Evolutionary conservation across 2,888 invertebrate species (phyloP).

Genomic region (Oxycera nigricornis): DNA sequence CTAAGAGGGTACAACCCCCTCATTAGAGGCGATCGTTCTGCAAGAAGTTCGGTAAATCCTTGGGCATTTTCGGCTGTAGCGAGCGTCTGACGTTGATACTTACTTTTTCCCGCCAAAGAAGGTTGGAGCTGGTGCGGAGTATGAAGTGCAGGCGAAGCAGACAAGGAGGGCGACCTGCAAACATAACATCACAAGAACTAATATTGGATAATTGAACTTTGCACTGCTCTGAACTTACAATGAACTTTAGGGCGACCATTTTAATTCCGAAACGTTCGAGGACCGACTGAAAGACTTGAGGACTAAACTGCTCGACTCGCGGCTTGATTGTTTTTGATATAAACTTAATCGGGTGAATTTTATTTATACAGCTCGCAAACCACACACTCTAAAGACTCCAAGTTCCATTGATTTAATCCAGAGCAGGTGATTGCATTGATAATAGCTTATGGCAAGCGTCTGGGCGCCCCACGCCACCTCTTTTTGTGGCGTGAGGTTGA

Average conservation of each 20-base stretch:
- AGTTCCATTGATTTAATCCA: conserved; percentile 30
- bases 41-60: too few relatives aligned
- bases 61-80: too few relatives aligned
- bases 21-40: too few relatives aligned
- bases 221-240: conserved; percentile 32
- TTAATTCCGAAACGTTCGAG: conserved; percentile 8
- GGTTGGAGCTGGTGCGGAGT: conserved; percentile 42
- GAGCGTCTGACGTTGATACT: too few relatives aligned
- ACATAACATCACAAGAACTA: conserved; percentile 3
- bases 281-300: conserved; percentile 10
- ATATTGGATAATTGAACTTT: too few relatives aligned
- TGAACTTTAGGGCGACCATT: conserved; percentile 44
- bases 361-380: conserved; percentile 12
- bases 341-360: conserved; percentile 16
- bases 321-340: conserved; percentile 36
- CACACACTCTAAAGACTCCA: not conserved
- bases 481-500: not conserved
- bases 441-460: not conserved
- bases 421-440: conserved; percentile 36
- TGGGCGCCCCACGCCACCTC: not conserved
- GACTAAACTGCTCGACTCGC: conserved; percentile 34
- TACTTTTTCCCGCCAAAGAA: conserved; percentile 39
- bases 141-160: conserved; percentile 54
- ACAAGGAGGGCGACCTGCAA: conserved; percentile 56
- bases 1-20: too few relatives aligned